A percentile compares a stretch with the other conserved stretches of the same genome.
Conservation (phyloP, 2,797 vertebrate genomes). For the Esox masquinongy region DNA sequence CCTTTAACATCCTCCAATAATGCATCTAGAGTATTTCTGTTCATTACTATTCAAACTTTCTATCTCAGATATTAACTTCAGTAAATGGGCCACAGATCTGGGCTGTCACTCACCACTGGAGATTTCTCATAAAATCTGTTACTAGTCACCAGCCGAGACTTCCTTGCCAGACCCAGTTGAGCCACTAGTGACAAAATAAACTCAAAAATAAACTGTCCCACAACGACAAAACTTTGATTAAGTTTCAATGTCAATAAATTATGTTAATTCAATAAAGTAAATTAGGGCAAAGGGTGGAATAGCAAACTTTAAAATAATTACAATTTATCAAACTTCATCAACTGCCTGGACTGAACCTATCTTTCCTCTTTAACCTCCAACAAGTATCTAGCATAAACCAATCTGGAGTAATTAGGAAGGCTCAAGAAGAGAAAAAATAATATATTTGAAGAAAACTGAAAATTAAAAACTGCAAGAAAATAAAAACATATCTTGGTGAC, state of each 20-base stretch:
- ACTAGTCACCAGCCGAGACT: conserved; percentile 73
- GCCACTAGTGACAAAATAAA: conserved; percentile 72
- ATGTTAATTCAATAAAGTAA: conserved; percentile 49
- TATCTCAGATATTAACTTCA: conserved; percentile 78
- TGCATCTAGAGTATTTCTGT: conserved; percentile 78
- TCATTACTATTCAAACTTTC: conserved; percentile 78
- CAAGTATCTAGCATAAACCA: not conserved
- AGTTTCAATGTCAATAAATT: conserved; percentile 58
- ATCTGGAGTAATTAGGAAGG: not conserved
- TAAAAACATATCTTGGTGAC: conserved; percentile 12
- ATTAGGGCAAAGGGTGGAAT: conserved; percentile 23
- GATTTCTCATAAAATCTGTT: conserved; percentile 78
- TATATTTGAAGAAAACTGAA: not conserved
- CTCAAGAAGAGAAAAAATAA: too few relatives aligned
- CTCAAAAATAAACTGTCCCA: conserved; percentile 78
- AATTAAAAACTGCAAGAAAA: not conserved
- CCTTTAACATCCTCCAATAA: conserved; percentile 81
- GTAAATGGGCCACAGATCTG: conserved; percentile 86
- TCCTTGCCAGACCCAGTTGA: conserved; percentile 79
- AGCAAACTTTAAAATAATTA: not conserved
- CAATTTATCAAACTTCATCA: not conserved
- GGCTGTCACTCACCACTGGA: conserved; percentile 75
- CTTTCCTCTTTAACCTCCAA: conserved; percentile 10
- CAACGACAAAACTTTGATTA: conserved; percentile 68
- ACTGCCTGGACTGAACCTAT: conserved; percentile 7